These are phyloP conservation scores for Copidosoma aretas DNA, from an alignment of 2,888 invertebrate genomes.

Conservation along the genomic window DNA sequence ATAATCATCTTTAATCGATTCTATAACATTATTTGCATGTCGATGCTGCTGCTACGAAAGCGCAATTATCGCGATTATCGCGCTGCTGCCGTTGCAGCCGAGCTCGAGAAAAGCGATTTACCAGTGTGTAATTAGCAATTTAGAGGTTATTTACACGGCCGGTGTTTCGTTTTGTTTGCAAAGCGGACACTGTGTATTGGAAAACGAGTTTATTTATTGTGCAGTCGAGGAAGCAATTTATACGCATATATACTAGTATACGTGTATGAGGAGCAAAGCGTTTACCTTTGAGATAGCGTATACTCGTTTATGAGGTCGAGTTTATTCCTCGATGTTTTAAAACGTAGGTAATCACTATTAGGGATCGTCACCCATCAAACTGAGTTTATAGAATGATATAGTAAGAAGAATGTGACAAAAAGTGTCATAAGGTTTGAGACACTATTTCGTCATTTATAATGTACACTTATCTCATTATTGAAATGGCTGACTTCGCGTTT, in stretches of 20 bases:
- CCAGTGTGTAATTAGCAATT: background rate
- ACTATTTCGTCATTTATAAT: no score
- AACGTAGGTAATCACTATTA: no score
- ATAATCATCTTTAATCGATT: conserved; percentile 27
- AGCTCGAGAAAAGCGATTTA: background rate
- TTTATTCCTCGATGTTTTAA: no score
- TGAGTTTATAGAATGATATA: no score
- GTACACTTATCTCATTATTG: no score
- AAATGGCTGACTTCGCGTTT: no score
- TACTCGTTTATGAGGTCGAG: no score
- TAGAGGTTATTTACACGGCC: background rate
- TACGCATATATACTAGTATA: background rate
- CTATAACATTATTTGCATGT: conserved; percentile 26
- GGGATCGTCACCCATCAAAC: no score
- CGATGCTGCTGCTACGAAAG: background rate
- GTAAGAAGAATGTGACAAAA: no score
- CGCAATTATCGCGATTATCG: background rate
- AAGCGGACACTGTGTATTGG: background rate
- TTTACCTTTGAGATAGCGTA: no score
- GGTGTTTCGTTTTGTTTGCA: background rate
- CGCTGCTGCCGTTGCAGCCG: background rate
- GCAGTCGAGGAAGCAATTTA: background rate
- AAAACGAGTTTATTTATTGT: background rate
- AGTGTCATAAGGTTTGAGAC: no score
- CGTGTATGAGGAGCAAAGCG: no score